Evolutionary conservation across 2,113 vertebrate species (phyloP).

Genomic region (Onychostruthus taczanowskii): DNA sequence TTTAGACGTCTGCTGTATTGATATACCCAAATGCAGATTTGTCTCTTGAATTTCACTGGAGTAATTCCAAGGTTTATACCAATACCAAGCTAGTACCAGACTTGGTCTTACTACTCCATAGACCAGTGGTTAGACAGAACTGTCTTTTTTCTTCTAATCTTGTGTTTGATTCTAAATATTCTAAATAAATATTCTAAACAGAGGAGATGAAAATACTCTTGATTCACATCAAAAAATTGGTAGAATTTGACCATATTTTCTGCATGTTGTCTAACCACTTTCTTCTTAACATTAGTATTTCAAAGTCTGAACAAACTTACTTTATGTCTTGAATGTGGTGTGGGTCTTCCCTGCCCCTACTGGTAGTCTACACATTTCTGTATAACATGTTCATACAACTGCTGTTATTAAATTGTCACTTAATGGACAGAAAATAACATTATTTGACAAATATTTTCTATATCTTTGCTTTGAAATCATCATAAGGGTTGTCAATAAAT

Average conservation of each 20-base stretch:
- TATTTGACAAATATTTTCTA: neutral
- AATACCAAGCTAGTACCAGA: neutral
- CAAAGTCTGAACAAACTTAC: neutral
- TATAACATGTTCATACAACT: neutral
- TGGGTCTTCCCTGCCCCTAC: neutral
- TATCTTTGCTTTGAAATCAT: neutral
- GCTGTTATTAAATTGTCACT: neutral
- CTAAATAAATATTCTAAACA: neutral
- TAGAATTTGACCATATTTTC: neutral
- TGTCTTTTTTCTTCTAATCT: neutral
- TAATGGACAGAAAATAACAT: neutral
- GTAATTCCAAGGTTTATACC: neutral
- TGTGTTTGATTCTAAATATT: neutral
- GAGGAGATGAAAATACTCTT: neutral
- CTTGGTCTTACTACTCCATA: neutral
- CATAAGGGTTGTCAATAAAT: neutral
- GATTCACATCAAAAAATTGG: neutral
- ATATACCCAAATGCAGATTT: neutral
- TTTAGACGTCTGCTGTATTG: neutral
- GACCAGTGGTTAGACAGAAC: neutral
- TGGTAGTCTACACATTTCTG: neutral
- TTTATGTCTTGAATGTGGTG: neutral
- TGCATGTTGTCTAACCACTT: neutral
- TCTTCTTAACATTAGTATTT: neutral
- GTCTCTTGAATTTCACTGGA: neutral